Conservation (phyloP, 1,140 invertebrate genomes). For the Phortica variegata region DNA sequence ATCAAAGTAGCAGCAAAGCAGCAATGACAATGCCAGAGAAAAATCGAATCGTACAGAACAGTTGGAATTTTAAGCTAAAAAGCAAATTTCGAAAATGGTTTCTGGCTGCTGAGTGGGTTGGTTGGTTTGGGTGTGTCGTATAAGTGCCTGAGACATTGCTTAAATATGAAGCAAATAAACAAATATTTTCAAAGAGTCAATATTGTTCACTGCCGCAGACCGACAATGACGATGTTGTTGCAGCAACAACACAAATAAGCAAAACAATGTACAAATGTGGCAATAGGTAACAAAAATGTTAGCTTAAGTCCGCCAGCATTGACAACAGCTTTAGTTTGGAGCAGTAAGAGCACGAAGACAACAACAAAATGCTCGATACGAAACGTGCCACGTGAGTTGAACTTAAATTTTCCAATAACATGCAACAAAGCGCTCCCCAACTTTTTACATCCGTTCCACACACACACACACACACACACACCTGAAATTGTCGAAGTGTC, state of each 20-base stretch:
- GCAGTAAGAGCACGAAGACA: slow-evolving; percentile 16
- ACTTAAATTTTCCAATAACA: slow-evolving; percentile 33
- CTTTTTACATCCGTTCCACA: not conserved
- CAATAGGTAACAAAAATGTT: too few species aligned
- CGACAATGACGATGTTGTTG: slow-evolving; percentile 8
- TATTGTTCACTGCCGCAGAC: slow-evolving; percentile 6
- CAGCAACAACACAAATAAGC: not conserved
- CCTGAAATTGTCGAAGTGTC: too few species aligned
- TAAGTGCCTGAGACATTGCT: slow-evolving; percentile 48
- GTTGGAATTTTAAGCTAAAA: too few species aligned
- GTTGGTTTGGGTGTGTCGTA: slow-evolving; percentile 8
- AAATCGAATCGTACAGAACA: too few species aligned
- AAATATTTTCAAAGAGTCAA: slow-evolving; percentile 37
- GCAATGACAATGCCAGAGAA: too few species aligned
- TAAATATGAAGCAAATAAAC: slow-evolving; percentile 54
- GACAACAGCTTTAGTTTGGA: slow-evolving; percentile 1
- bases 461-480: not conserved
- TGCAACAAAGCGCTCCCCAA: too few species aligned
- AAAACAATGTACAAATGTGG: too few species aligned
- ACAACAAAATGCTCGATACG: slow-evolving; percentile 26
- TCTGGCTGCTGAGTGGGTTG: slow-evolving; percentile 7
- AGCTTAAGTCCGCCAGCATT: too few species aligned
- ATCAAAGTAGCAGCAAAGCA: slow-evolving; percentile 37
- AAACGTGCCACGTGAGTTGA: slow-evolving; percentile 51
- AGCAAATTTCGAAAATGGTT: too few species aligned